Evolutionary conservation across 2,888 invertebrate genomes (phyloP).

Genomic region (Anorthoa munda): DNA sequence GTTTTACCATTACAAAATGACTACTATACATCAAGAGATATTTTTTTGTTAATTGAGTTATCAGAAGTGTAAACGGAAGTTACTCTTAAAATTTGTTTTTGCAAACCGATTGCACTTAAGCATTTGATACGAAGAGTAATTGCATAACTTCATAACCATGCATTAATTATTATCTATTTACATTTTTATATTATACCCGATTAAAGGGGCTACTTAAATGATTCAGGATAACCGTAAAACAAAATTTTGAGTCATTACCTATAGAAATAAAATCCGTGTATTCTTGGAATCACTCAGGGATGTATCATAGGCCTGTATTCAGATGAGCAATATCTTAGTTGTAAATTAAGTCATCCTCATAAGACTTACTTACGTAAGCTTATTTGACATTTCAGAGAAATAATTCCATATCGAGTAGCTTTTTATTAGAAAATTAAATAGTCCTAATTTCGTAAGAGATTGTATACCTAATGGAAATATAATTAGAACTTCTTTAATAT

Average conservation of each 20-base stretch:
- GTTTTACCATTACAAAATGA: neutral
- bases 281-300: slow-evolving; percentile 6
- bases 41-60: slow-evolving; percentile 13
- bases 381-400: slow-evolving; percentile 1
- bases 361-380: no score
- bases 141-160: neutral
- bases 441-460: neutral
- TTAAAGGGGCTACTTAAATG: neutral
- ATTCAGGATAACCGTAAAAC: neutral
- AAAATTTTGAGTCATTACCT: neutral
- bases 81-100: neutral
- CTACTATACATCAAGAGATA: neutral
- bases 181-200: neutral
- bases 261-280: neutral
- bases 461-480: neutral
- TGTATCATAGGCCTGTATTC: neutral
- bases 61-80: neutral
- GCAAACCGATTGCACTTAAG: slow-evolving; percentile 4
- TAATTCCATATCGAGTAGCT: neutral
- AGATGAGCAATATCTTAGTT: neutral
- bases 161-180: neutral
- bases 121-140: neutral
- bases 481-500: no score
- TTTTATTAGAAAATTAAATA: neutral
- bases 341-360: neutral